Base-by-base conservation (phyloP, 2,113 vertebrate genomes). In the Tragelaphus imberbis region DNA sequence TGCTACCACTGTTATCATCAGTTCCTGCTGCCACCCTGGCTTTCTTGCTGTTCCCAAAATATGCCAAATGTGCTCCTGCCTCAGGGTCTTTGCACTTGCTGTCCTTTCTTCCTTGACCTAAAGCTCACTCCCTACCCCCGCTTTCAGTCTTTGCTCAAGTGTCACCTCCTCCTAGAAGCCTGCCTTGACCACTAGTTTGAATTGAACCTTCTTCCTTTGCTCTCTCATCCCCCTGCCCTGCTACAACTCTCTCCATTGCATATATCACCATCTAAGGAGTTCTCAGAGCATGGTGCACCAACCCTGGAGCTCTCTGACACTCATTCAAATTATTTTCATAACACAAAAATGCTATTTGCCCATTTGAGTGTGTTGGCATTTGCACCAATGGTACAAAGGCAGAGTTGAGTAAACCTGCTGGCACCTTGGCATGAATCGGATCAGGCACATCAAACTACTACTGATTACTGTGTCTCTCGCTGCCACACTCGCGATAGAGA, bases 131-230 rank as follows among this genome's bases (percentile, higher is more conserved):
- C 13, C n/a, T 91, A 44, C 15, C 14, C 19, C 44, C 82, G 25
- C 19, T 82, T 40, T 30, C 33, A 59, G 14, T 53, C 10, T 92
- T 89, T 85, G 25, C 65, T 56, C 40, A 75, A 55, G 65, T n/a
- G 47, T 61, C 44, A 63, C 58, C 63, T 91, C 75, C 59, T 84
- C 71, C 7, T 2, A 9, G 58, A 93, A 96, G 55, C 25, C 79
- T 71, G 63, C 79, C 30, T 58, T 14, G 58, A 59, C 36, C 51
- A 85, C 36, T 80, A 55, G 0, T 61, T 47, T 7, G 44, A 40
- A 81, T 0, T 15, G 56, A 14, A 80, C 25, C 30, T 1, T 21
- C 11, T 13, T 17, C 13, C 14, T 0, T 19, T 58, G 13, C 15
- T 36, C 21, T 19, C 28, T 2, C 3, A 4, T 19, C 10, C 13